Evolutionary conservation across 2,113 vertebrate genomes (phyloP).

Genomic region (Hypocryptadius cinnamomeus): DNA sequence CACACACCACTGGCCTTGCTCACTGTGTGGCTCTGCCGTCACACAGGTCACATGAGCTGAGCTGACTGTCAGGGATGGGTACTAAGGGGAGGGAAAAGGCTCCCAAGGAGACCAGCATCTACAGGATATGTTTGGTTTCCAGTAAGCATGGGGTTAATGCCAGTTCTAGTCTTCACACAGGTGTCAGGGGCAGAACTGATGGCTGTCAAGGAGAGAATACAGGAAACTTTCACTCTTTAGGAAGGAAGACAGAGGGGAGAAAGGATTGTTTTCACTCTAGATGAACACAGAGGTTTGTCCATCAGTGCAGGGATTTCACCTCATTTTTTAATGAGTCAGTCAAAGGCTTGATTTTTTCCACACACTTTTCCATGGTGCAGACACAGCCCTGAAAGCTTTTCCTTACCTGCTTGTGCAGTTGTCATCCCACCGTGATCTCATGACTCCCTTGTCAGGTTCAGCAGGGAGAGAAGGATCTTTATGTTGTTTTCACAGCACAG

Average conservation of each 20-base stretch:
- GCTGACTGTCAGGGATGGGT: not conserved
- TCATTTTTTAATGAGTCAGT: not conserved
- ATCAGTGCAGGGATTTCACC: not conserved
- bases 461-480: not conserved
- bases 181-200: not conserved
- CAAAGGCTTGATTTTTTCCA: not conserved
- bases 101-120: not conserved
- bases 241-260: not conserved
- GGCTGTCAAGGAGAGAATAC: conserved; percentile 16
- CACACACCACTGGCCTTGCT: not conserved
- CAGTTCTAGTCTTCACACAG: not conserved
- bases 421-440: not conserved
- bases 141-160: not conserved
- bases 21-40: not conserved
- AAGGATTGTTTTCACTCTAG: not conserved
- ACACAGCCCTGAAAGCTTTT: not conserved
- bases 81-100: not conserved
- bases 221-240: conserved; percentile 26
- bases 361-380: not conserved
- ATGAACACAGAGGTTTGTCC: not conserved
- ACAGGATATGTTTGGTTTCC: not conserved
- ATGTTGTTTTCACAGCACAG: not conserved
- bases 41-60: not conserved
- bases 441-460: not conserved
- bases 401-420: not conserved